Conservation (phyloP, 1,140 invertebrate species). For the Drosophila gunungcola region DNA sequence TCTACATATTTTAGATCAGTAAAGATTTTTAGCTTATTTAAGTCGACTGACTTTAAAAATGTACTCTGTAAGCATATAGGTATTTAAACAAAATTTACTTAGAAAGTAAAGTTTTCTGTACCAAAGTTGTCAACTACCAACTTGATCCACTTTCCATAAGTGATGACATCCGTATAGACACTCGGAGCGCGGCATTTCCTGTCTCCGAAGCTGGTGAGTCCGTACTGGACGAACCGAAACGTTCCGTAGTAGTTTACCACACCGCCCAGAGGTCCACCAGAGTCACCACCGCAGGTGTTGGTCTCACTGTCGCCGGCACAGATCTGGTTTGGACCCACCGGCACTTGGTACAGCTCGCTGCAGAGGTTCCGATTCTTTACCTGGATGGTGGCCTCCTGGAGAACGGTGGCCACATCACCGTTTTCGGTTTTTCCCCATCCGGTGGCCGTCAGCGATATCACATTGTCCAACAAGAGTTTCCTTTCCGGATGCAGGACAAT, state of each 20-base stretch:
- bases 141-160: neutral
- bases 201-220: neutral
- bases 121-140: neutral
- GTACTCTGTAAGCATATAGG: too few relatives aligned
- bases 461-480: neutral
- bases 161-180: neutral
- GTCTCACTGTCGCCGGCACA: neutral
- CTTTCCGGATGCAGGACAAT: neutral
- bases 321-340: neutral
- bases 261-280: slow-evolving; percentile 3
- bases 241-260: neutral
- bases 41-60: too few relatives aligned
- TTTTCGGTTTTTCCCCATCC: neutral
- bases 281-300: slow-evolving; percentile 3
- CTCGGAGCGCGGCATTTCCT: neutral
- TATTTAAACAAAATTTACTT: too few relatives aligned
- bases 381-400: neutral
- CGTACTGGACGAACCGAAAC: neutral
- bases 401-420: neutral
- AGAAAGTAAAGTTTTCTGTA: neutral
- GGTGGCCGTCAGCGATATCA: neutral
- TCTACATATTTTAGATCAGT: too few relatives aligned
- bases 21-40: too few relatives aligned
- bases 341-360: neutral
- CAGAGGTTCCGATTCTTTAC: neutral